Base-by-base conservation (phyloP, 2,797 vertebrate species). In the Capromys pilorides region DNA sequence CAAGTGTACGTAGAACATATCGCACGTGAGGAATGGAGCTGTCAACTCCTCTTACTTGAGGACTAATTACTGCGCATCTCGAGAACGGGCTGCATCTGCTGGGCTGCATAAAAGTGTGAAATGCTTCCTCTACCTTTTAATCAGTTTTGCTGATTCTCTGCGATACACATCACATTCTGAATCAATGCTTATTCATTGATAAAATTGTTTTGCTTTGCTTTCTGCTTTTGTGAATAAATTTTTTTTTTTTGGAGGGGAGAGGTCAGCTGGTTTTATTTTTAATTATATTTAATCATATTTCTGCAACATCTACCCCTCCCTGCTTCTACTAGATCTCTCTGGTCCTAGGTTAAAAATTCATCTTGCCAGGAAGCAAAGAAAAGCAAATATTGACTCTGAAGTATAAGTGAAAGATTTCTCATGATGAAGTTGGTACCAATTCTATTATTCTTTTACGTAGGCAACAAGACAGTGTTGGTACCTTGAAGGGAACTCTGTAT, bases 31-130 rank as follows among this genome's bases (percentile, higher is more conserved):
- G 81, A 86, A 64, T 79, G 82, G 54, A 73, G 41, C 24, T 86
- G 28, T 86, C 93, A 94, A 73, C 61, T 86, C 75, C 64, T 84
- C 69, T 79, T 73, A 54, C 83, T 86, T n/a, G 75, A 90, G 61
- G 64, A 86, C 64, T 90, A 73, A 90, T 94, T 90, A 86, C n/a
- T 85, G 87, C 61, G 81, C 80, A 86, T 90, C 83, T 57, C 57
- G n/a, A 90, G 82, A 90, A 13, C 57, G 16, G 57, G 39, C n/a
- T 61, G 66, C 24, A 16, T 80, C 69, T 79, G 59, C 49, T 77
- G 24, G 6, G 33, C 59, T 83, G 9, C 19, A 8, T 6, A 19
- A n/a, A 87, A 79, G 7, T 69, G 59, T n/a, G 33, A 79, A 14
- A 54, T 31, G 51, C 41, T 51, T 79, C 71, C 18, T 59, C 36